Conservation (phyloP, 2,888 invertebrate genomes). For the Himalopsyche japonica region DNA sequence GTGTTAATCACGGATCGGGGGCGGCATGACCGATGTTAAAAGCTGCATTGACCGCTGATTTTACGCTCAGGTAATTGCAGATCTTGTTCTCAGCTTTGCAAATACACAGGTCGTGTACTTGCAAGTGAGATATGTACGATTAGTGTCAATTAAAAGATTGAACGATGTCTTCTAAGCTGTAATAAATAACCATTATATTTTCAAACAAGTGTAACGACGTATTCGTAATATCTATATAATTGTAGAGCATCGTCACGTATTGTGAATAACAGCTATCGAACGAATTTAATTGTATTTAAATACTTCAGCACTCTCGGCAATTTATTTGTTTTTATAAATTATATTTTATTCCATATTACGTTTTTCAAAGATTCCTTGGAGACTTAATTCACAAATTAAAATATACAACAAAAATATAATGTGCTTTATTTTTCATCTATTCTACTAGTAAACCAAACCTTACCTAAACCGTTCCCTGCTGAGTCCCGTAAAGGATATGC, state of each 20-base stretch:
- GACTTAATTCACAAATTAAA: no score
- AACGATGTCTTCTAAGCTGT: neutral
- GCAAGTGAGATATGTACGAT: neutral
- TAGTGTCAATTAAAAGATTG: neutral
- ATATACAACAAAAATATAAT: no score
- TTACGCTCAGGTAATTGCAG: neutral
- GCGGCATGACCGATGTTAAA: constrained; percentile 1
- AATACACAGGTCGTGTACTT: neutral
- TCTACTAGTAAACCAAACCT: no score
- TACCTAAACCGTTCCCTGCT: no score
- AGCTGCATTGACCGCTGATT: neutral
- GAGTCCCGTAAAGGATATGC: no score
- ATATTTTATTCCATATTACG: no score
- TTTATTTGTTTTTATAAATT: no score
- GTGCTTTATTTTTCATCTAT: no score
- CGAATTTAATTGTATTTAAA: no score
- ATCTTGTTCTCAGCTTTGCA: neutral
- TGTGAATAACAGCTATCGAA: neutral
- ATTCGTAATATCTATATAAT: neutral
- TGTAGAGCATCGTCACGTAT: neutral
- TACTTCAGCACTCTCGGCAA: no score
- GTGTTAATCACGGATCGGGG: constrained; percentile 5
- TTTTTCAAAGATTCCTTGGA: no score
- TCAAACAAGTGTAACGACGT: neutral
- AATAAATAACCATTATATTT: neutral